Evolutionary conservation across 1,140 invertebrate genomes (phyloP).

Genomic region (Oncopeltus fasciatus): DNA sequence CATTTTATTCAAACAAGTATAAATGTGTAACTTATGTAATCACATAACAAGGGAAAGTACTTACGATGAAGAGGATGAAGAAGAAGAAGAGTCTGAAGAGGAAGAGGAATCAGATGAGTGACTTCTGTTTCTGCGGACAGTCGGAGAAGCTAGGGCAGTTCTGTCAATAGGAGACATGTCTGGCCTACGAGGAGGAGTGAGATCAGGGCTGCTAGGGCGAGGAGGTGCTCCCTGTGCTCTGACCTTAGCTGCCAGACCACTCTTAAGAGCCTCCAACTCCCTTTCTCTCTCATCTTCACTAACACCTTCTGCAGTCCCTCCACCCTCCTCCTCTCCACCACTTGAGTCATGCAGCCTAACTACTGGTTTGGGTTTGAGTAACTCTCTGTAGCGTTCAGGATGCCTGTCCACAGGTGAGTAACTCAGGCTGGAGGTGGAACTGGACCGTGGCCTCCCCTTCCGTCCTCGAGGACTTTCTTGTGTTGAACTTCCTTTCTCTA

Average conservation of each 20-base stretch:
- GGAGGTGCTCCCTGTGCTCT: constrained; percentile 7
- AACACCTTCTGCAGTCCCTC: no score
- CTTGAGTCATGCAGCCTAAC: constrained; percentile 20
- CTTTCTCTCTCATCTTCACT: constrained; percentile 22
- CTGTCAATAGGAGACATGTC: constrained; percentile 22
- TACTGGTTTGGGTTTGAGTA: constrained; percentile 22
- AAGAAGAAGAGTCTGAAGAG: constrained; percentile 19
- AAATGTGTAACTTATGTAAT: no score
- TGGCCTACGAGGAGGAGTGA: constrained; percentile 13
- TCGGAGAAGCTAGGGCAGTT: constrained; percentile 23
- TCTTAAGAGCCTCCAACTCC: constrained; percentile 24
- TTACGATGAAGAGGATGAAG: constrained; percentile 23
- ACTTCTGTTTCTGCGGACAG: constrained; percentile 13
- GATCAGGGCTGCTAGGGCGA: neutral
- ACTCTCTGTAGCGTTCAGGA: constrained; percentile 24
- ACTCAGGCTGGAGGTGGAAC: constrained; percentile 21
- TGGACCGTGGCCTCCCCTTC: constrained; percentile 17
- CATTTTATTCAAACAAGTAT: no score
- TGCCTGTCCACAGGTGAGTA: constrained; percentile 25
- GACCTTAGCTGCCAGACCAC: constrained; percentile 25
- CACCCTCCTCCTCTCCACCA: constrained; percentile 18
- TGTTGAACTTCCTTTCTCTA: no score
- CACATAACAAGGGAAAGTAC: no score
- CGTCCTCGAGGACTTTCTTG: no score
- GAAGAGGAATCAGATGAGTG: constrained; percentile 19